Conservation (phyloP, 2,888 invertebrate species). For the Rugalucina vietnamica region DNA sequence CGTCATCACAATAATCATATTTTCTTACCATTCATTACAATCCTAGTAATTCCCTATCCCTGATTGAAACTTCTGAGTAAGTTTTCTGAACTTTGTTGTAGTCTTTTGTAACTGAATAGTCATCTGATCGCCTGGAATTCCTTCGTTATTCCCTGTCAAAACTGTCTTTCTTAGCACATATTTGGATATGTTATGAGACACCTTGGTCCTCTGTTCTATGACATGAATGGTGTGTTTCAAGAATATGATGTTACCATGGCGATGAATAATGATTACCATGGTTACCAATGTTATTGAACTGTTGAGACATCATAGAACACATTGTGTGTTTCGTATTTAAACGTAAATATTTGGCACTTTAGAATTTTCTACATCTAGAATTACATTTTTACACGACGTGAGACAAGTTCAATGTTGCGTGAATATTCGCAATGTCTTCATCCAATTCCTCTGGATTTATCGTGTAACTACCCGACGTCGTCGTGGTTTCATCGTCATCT, state of each 20-base stretch:
- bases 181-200: too few species aligned
- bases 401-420: background rate
- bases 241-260: background rate
- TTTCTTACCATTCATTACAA: too few species aligned
- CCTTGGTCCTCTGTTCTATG: too few species aligned
- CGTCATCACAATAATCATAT: too few species aligned
- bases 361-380: background rate
- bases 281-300: background rate
- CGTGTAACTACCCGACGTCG: slow-evolving; percentile 64
- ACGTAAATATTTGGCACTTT: slow-evolving; percentile 6
- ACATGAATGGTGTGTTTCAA: background rate
- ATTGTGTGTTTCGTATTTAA: slow-evolving; percentile 8
- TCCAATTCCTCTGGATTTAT: slow-evolving; percentile 68
- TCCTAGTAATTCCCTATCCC: background rate
- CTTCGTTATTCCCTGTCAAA: too few species aligned
- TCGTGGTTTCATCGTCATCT: slow-evolving; percentile 61
- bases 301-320: slow-evolving; percentile 23
- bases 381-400: slow-evolving; percentile 18
- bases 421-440: slow-evolving; percentile 58
- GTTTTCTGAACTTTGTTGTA: background rate
- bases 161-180: too few species aligned
- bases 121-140: background rate
- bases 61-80: background rate
- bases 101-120: background rate
- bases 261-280: too few species aligned